phyloP scores from a whole-genome alignment of 2,797 vertebrate genomes.

The Dipus sagitta region DNA sequence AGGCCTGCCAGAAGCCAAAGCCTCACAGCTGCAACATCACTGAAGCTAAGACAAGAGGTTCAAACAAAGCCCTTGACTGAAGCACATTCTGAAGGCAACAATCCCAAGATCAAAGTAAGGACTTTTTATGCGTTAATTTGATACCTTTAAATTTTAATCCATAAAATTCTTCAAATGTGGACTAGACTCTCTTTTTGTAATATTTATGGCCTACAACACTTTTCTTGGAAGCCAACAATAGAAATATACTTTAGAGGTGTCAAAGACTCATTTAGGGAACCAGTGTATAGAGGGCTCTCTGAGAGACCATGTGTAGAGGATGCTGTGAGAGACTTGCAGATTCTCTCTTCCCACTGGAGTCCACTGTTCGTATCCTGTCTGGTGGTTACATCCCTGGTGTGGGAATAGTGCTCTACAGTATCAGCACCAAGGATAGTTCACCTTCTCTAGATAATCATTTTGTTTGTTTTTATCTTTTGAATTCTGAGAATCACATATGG shows the following conservation, averaged over 20 bases:
- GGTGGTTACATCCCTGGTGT: not conserved
- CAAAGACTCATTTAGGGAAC: not conserved
- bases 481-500: conserved; percentile 6
- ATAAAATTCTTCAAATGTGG: not conserved
- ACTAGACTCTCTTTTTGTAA: not conserved
- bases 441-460: not conserved
- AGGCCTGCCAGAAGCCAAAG: not conserved
- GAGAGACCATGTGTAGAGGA: not conserved
- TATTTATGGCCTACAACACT: fast-evolving
- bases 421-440: not conserved
- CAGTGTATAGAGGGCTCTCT: not conserved
- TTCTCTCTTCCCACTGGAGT: not conserved
- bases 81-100: not conserved
- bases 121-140: not conserved
- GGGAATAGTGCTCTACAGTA: not conserved
- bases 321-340: no score
- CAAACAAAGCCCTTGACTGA: not conserved
- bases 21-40: not conserved
- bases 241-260: not conserved
- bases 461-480: not conserved
- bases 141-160: conserved; percentile 1
- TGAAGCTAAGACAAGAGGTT: not conserved
- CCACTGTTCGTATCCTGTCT: not conserved
- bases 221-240: not conserved
- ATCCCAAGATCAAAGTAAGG: not conserved